Base-by-base conservation (phyloP, 92 coral and sea anemone genomes). In the Epizoanthus scotinus region DNA sequence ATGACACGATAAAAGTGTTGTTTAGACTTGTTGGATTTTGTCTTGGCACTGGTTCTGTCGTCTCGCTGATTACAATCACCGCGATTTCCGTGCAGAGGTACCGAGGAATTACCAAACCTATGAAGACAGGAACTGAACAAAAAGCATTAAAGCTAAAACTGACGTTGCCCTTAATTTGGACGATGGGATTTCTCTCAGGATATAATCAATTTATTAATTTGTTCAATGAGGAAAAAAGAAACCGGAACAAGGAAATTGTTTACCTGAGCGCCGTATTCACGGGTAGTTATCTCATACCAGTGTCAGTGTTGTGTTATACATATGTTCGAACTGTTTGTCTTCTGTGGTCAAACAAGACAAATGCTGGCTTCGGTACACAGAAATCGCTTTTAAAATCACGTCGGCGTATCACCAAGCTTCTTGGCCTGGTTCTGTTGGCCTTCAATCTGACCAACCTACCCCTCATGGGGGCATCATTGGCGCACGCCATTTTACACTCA, bases 381-480 rank as follows among this genome's bases (percentile, higher is more conserved):
- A 63, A 82, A 82, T 78, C 80, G 17, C 63, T 82, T 21, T 55
- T 82, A 79, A 78, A 71, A 24, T 71, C 86, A 19, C 54, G 86
- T 8, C 72, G 65, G 36, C 72, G 53, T 20, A 82, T 71, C 71
- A 82, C 86, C 50, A 82, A 82, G 60, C 60, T 82, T 64, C 86
- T 82, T 12, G 86, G 86, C 5, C 49, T 79, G 64, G 71, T 82
- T 7, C 67, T 82, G 70, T 26, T 82, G 62, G 62, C 61, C 17
- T 82, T 82, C 78, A 82, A 82, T 29, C 80, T 82, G 36, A 70
- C 79, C 58, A 82, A 68, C 29, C 63, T 82, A 26, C 86, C 86
- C 8, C 72, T 70, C 29, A 50, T 40, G 20, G 67, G 61, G 7
- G 70, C 79, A 19, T 71, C 70, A n/a, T 70, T 82, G 26, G 64